Evolutionary conservation across 2,888 invertebrate species (phyloP).

Genomic region (Pilophorus perplexus): DNA sequence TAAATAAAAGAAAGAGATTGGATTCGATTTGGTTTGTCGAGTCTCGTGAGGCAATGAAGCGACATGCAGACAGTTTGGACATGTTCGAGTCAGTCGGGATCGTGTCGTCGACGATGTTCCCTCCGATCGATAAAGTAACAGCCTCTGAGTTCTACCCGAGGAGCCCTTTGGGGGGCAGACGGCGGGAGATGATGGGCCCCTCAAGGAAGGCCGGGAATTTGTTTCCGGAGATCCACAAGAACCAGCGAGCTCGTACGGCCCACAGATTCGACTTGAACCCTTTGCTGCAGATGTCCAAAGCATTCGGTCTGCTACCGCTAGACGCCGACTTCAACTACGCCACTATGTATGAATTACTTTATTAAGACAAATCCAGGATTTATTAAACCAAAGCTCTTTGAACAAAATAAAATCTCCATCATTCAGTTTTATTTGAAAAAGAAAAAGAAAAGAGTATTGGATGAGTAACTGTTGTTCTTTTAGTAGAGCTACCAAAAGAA

Average conservation of each 20-base stretch:
- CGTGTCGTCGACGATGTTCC: slow-evolving; percentile 3
- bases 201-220: background rate
- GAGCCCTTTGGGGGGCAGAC: background rate
- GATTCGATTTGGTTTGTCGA: background rate
- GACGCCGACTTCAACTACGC: slow-evolving; percentile 3
- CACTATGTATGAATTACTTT: too few relatives aligned
- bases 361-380: too few relatives aligned
- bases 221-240: background rate
- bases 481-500: too few relatives aligned
- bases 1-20: background rate
- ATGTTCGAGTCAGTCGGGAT: too few relatives aligned
- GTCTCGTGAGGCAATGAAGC: slow-evolving; percentile 3
- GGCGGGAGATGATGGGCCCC: background rate
- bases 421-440: too few relatives aligned
- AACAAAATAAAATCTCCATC: too few relatives aligned
- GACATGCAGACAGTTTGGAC: background rate
- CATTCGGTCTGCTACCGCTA: slow-evolving; percentile 9
- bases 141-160: slow-evolving; percentile 6
- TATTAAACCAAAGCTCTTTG: too few relatives aligned
- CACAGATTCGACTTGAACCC: background rate
- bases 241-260: too few relatives aligned
- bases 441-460: too few relatives aligned
- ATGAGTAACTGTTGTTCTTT: too few relatives aligned
- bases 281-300: slow-evolving; percentile 11
- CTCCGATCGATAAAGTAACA: slow-evolving; percentile 4